Base-by-base conservation (phyloP, 2,888 invertebrate species). In the Xanthorhoe designata region DNA sequence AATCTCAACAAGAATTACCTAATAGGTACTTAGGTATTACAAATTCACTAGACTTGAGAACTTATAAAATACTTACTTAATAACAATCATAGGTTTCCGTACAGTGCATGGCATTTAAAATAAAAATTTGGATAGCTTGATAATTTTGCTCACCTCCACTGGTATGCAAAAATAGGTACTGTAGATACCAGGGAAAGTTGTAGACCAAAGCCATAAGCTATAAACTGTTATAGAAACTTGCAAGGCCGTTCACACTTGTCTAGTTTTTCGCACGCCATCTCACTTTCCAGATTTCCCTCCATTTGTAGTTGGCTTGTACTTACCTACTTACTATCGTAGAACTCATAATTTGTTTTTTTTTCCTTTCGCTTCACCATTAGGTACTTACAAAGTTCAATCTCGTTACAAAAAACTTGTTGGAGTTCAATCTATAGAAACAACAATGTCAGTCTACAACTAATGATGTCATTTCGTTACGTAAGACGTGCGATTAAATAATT, bases 221-320 rank as follows among this genome's bases (percentile, higher is more conserved):
- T 75, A 74, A 78, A 74, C 76, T 63, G 52, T 60, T 76, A 77
- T 73, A 88, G 88, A 85, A 87, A 88, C 86, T 77, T 73, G 79
- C 78, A 82, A 85, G 87, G 86, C 81, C 84, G 81, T 87, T 89
- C 82, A 83, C 88, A 83, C 80, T n/a, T 77, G 75, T 78, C 82
- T 79, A 78, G 85, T 86, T 88, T 89, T 91, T 90, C 90, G 78
- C 90, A 89, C 88, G 87, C 81, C 64, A 64, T 83, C 81, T 85
- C 86, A 85, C 90, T 90, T 89, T 88, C 88, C 82, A 83, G 84
- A 80, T 90, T 89, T 90, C 89, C 86, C 88, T 86, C 87, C 86
- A 85, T 88, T 86, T 85, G 78, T 82, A 81, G 81, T 69, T 70
- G 64, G 61, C 45, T 29, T 54, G 62, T 32, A n/a, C n/a, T n/a